Evolutionary conservation across 2,888 invertebrate genomes (phyloP).

Genomic region (Epirrita christyi): DNA sequence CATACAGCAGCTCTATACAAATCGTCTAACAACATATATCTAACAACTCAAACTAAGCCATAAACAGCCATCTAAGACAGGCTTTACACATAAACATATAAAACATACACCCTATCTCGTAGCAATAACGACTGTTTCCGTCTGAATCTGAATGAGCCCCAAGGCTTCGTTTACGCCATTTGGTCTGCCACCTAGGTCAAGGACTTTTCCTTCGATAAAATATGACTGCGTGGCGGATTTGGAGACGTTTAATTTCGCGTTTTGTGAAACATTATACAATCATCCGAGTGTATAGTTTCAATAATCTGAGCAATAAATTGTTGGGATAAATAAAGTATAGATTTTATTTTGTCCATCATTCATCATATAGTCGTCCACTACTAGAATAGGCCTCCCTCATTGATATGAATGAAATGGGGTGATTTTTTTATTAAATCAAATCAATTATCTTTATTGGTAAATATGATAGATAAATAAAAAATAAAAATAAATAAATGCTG

Average conservation of each 20-base stretch:
- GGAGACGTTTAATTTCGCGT: slow-evolving; percentile 17
- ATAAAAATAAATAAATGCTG: too few species aligned
- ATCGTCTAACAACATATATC: slow-evolving; percentile 15
- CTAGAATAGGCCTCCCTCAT: too few species aligned
- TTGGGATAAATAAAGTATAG: too few species aligned
- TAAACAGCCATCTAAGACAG: slow-evolving; percentile 26
- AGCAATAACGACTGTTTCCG: slow-evolving; percentile 19
- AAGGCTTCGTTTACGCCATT: slow-evolving; percentile 26
- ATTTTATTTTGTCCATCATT: too few species aligned
- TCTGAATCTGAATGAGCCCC: slow-evolving; percentile 1
- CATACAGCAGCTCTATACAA: slow-evolving; percentile 13
- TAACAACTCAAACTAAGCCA: slow-evolving; percentile 24
- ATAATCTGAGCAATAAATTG: too few species aligned
- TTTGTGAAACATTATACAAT: slow-evolving; percentile 13
- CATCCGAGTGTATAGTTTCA: background rate
- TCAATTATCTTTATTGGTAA: too few species aligned
- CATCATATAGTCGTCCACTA: too few species aligned
- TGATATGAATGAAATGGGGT: too few species aligned
- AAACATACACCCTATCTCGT: slow-evolving; percentile 14
- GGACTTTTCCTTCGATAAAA: slow-evolving; percentile 31
- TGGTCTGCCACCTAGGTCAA: slow-evolving; percentile 26
- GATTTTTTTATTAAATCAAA: too few species aligned
- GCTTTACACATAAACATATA: slow-evolving; percentile 21
- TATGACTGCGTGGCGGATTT: slow-evolving; percentile 26
- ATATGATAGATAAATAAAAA: too few species aligned